These are phyloP conservation scores for Polyploca ridens DNA, from an alignment of 2,888 invertebrate genomes.

Conservation along the genomic window DNA sequence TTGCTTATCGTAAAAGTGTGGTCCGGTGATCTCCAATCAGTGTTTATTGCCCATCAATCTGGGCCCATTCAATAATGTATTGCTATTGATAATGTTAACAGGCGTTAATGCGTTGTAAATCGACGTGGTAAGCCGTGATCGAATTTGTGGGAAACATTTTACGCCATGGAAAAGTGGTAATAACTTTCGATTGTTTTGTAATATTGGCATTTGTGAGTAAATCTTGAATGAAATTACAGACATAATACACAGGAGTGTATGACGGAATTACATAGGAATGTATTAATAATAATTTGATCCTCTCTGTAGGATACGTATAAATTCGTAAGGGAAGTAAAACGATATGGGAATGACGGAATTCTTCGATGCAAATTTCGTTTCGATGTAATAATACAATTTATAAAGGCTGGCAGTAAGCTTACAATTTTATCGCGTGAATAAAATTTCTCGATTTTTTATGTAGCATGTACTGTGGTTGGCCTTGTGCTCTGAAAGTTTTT, in stretches of 20 bases:
- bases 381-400: slow-evolving; percentile 4
- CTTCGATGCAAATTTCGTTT: slow-evolving; percentile 7
- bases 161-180: background rate
- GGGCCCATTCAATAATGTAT: slow-evolving; percentile 71
- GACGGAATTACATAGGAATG: too few species aligned
- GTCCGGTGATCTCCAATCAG: slow-evolving; percentile 80
- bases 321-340: background rate
- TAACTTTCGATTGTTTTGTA: background rate
- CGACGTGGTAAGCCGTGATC: slow-evolving; percentile 43
- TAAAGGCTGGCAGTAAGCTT: background rate
- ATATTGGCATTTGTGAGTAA: background rate
- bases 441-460: background rate
- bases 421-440: background rate
- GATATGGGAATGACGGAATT: background rate
- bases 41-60: slow-evolving; percentile 74
- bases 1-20: slow-evolving; percentile 79
- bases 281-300: background rate
- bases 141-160: slow-evolving; percentile 19
- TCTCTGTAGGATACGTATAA: background rate
- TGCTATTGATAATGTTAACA: slow-evolving; percentile 73
- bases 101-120: slow-evolving; percentile 58
- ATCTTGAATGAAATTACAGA: background rate
- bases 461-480: background rate
- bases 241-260: too few species aligned
- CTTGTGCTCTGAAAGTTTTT: background rate